Conservation (phyloP, 2,797 vertebrate genomes). For the Vultur gryphus region DNA sequence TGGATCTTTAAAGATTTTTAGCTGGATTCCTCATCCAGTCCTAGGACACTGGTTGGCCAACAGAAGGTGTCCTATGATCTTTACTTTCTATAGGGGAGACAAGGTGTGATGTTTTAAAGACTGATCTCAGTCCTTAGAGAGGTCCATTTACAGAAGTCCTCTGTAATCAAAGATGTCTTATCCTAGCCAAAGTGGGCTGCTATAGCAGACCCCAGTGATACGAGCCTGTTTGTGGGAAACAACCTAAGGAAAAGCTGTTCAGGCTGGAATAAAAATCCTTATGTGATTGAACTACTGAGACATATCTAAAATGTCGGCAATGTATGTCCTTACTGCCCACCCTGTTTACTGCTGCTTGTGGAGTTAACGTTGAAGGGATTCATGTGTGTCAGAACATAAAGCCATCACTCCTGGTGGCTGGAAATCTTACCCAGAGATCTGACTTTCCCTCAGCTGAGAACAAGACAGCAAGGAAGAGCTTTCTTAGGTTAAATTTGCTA, state of each 20-base stretch:
- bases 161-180: neutral
- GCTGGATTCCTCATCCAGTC: neutral
- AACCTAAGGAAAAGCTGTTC: neutral
- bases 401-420: neutral
- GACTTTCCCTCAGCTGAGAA: neutral
- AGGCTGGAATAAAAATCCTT: neutral
- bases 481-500: neutral
- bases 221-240: neutral
- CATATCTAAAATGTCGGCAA: neutral
- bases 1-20: neutral
- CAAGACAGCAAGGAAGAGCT: neutral
- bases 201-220: neutral
- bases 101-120: neutral
- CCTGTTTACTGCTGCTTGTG: neutral
- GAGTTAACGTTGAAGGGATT: neutral
- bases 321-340: neutral
- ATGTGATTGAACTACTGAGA: neutral
- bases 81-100: neutral
- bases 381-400: neutral
- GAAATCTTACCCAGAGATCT: neutral
- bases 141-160: neutral
- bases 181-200: neutral
- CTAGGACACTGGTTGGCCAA: neutral
- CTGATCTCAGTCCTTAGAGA: neutral
- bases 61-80: neutral